Percentiles rank a stretch among this genome's conserved stretches.
These are phyloP conservation scores for Melanogrammus aeglefinus DNA, from an alignment of 2,797 vertebrate genomes.

Conservation along the genomic window DNA sequence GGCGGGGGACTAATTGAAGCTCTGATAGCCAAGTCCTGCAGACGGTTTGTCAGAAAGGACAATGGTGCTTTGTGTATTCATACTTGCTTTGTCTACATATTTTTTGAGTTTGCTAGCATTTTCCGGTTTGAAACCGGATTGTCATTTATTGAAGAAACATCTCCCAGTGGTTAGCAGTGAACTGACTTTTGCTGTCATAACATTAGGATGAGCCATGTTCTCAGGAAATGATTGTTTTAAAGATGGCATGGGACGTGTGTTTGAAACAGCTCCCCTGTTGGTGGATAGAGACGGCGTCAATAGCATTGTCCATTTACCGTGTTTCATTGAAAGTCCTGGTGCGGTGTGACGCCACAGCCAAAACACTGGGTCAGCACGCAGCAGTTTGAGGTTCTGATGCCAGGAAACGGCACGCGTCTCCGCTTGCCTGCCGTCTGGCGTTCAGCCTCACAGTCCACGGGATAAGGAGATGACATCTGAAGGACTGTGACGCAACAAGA, in stretches of 20 bases:
- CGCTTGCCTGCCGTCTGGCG: slow-evolving; percentile 36
- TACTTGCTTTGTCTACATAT: neutral
- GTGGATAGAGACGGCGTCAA: no score
- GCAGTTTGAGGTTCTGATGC: slow-evolving; percentile 10
- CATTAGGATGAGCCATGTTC: neutral
- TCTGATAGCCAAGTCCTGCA: neutral
- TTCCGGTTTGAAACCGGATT: neutral
- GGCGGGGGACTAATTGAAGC: neutral
- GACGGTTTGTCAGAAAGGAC: neutral
- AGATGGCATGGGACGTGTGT: neutral
- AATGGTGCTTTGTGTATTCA: neutral
- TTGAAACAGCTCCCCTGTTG: neutral
- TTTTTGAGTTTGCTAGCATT: neutral
- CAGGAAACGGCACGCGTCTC: slow-evolving; percentile 19
- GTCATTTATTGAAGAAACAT: neutral
- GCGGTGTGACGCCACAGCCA: neutral
- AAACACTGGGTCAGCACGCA: slow-evolving; percentile 18
- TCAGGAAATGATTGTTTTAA: neutral
- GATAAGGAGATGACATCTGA: slow-evolving; percentile 23
- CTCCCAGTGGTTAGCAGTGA: neutral
- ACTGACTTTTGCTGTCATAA: neutral
- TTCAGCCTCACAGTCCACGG: slow-evolving; percentile 31
- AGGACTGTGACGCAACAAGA: slow-evolving; percentile 9
- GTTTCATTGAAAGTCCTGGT: neutral
- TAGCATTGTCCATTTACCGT: neutral